Base-by-base conservation (phyloP, 2,113 vertebrate species). In the Catharus minimus region DNA sequence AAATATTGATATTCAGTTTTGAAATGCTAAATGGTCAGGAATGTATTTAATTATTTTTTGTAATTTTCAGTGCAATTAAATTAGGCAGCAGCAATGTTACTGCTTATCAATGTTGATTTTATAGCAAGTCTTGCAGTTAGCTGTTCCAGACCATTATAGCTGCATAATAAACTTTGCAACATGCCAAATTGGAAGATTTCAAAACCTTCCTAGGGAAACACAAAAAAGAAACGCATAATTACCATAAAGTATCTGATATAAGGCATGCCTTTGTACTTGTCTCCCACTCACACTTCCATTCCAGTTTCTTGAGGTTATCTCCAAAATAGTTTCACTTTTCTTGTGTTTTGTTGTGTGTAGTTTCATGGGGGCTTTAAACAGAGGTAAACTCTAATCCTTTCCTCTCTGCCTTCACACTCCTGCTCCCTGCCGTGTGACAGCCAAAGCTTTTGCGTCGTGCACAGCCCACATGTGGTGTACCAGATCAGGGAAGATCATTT, bases 141-240 rank as follows among this genome's bases (percentile, higher is more conserved):
- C 49, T 62, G 16, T 84, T 90, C 27, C 33, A 33, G 27, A 23
- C 44, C 88, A 11, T 92, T 86, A 61, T 75, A 88, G 77, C 76
- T 93, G 61, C 66, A 49, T 84, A 86, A 55, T 86, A 82, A 93
- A 62, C 57, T 86, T 91, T 82, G 62, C 52, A 93, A 33, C 81
- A 33, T 76, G 72, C 74, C 7, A 3, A 50, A 87, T 0, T 74
- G 67, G 52, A 87, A 77, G 62, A 74, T 90, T 91, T 93, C 58
- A 73, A 82, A 95, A 93, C 50, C 52, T 71, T 94, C 57, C 24
- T 72, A 85, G 67, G 39, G 71, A 93, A 93, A 82, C 28, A 57
- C 32, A 65, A 60, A 78, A 65, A 53, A 65, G 71, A 80, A 83
- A 68, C 38, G 11, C 10, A 7, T 44, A 61, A 68, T 92, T 73